These are phyloP conservation scores for Neolamprologus fasciatus DNA, from an alignment of 2,113 vertebrate genomes.

Conservation along the genomic window DNA sequence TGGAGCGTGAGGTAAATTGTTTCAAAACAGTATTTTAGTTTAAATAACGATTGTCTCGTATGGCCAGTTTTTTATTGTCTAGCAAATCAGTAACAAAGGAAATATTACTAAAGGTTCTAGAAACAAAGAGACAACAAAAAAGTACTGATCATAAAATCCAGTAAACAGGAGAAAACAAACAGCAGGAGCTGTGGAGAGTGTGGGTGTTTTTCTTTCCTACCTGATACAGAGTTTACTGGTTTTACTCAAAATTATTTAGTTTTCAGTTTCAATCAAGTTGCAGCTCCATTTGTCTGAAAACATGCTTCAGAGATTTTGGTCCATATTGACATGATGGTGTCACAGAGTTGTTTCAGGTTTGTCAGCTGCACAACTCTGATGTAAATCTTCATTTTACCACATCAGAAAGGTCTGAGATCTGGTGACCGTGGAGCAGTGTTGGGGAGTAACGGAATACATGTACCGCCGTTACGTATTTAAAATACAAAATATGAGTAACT, in stretches of 20 bases:
- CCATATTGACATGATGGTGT: not conserved
- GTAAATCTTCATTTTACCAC: accelerated
- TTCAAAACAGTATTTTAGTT: not conserved
- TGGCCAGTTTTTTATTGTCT: not conserved
- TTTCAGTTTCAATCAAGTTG: accelerated
- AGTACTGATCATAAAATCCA: not conserved
- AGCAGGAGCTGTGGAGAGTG: not conserved
- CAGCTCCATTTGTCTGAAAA: not conserved
- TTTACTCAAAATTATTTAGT: not conserved
- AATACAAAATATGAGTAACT: no score
- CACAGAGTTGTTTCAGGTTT: accelerated
- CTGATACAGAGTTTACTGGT: not conserved
- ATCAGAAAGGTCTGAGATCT: no score
- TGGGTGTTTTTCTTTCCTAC: not conserved
- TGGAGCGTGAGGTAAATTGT: not conserved
- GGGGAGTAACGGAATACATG: no score
- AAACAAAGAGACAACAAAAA: not conserved
- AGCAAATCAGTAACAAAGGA: not conserved
- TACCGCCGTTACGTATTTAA: no score
- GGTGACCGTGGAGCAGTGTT: no score
- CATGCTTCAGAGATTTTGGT: not conserved
- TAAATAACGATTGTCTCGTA: not conserved
- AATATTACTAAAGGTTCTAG: accelerated
- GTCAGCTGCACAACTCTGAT: no score
- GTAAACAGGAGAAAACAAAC: not conserved